Evolutionary conservation across 2,888 invertebrate genomes (phyloP).

Genomic region (Leucophora obtusa): DNA sequence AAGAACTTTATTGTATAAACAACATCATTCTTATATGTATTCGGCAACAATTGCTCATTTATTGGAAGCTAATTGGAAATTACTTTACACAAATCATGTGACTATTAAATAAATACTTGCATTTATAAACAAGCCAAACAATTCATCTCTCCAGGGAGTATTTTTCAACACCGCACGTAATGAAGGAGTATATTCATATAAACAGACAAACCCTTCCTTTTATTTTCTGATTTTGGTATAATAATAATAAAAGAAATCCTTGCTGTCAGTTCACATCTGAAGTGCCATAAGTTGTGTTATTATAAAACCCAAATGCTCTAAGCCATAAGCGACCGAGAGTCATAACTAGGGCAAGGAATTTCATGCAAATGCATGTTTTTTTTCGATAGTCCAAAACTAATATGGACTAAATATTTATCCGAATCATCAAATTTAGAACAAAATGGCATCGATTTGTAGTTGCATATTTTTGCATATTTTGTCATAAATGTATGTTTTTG

Average conservation of each 20-base stretch:
- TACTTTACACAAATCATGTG: constrained; percentile 66
- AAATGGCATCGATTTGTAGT: too few relatives aligned
- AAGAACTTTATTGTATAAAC: constrained; percentile 26
- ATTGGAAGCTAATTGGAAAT: constrained; percentile 77
- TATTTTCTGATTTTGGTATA: constrained; percentile 10
- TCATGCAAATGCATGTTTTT: too few relatives aligned
- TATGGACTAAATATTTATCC: too few relatives aligned
- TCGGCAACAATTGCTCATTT: constrained; percentile 76
- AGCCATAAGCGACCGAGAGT: constrained; percentile 57
- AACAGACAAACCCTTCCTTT: constrained; percentile 47
- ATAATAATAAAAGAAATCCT: constrained; percentile 47
- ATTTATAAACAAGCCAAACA: constrained; percentile 65
- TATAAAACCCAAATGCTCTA: constrained; percentile 76
- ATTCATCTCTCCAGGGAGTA: constrained; percentile 56
- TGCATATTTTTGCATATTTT: too few relatives aligned
- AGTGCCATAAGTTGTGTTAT: constrained; percentile 79
- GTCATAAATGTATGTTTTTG: too few relatives aligned
- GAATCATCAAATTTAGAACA: too few relatives aligned
- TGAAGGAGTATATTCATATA: constrained; percentile 30
- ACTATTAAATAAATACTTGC: constrained; percentile 63
- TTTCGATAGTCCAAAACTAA: too few relatives aligned
- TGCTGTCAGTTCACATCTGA: constrained; percentile 77
- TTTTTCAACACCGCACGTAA: constrained; percentile 64
- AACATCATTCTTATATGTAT: constrained; percentile 11
- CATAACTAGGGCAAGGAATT: constrained; percentile 29